Percentiles rank a stretch among this genome's conserved stretches.
Evolutionary conservation across 2,888 invertebrate genomes (phyloP).

Genomic region (Zaprionus lineosus): DNA sequence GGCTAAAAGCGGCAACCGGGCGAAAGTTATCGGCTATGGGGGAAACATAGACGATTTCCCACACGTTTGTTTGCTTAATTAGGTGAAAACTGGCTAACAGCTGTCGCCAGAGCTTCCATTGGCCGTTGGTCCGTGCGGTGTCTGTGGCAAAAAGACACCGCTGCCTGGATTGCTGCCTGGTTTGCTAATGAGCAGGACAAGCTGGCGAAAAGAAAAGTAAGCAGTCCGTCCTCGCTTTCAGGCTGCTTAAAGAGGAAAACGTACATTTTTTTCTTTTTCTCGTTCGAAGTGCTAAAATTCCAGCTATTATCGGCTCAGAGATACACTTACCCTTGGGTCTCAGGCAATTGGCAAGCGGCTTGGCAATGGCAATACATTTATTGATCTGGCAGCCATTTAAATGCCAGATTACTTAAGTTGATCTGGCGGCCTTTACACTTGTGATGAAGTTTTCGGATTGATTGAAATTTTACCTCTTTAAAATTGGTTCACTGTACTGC

Average conservation of each 20-base stretch:
- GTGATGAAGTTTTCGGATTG: too few species aligned
- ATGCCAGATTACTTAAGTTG: too few species aligned
- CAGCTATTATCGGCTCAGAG: constrained; percentile 37
- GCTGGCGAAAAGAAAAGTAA: constrained; percentile 77
- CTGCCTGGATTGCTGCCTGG: constrained; percentile 39
- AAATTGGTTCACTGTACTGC: too few species aligned
- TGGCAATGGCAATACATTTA: too few species aligned
- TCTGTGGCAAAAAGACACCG: constrained; percentile 44
- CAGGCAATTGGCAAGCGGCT: too few species aligned
- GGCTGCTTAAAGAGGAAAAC: constrained; percentile 57
- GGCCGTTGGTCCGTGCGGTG: constrained; percentile 8
- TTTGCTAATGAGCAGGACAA: constrained; percentile 75
- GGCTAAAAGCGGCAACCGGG: constrained; percentile 10
- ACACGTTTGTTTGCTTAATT: constrained; percentile 76
- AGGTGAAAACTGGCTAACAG: constrained; percentile 73
- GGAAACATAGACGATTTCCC: constrained; percentile 54
- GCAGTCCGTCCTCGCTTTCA: constrained; percentile 61
- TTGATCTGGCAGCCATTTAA: neutral
- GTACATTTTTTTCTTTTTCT: too few species aligned
- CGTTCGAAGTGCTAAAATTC: constrained; percentile 65
- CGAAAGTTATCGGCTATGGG: constrained; percentile 62
- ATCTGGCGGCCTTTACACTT: too few species aligned
- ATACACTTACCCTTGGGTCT: constrained; percentile 19
- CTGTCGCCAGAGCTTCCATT: constrained; percentile 42
- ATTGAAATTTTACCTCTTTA: too few species aligned